Evolutionary conservation across 1,140 invertebrate species (phyloP), one percentile per base, ranked within the genome.

Genomic region (Oryctes rhinoceros): DNA sequence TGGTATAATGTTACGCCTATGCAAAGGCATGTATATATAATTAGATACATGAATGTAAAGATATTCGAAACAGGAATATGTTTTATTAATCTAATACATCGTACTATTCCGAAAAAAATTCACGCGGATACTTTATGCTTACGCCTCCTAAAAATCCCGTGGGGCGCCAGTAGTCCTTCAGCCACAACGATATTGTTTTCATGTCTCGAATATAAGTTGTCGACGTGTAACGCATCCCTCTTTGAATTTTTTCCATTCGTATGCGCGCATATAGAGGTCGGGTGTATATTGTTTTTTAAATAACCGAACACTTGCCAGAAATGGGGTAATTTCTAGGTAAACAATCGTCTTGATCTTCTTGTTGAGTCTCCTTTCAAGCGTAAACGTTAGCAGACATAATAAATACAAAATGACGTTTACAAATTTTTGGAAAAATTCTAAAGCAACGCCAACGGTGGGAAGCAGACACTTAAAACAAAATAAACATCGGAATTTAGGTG

Each of bases 221-320:
- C 65, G 65, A 71, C 65, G 65, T 35, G 65, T 24, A 71, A 71
- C 24, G 20, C 65, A 71, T 71, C 35, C 35, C 35, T 44, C 13
- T 24, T 71, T 24, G 65, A 30, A 71, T 71, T 35, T 71, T 71
- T 37, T 44, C 6, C 20, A 18, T 18, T 71, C 11, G 18, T 71
- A 71, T 71, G 15, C 65, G 13, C 13, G 65, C 20, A 71, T 71
- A 35, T 35, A 5, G 18, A 15, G 24, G 24, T 30, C 3, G 9
- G 18, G 65, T 71, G 65, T 71, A 71, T 71, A 71, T 71, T 71
- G 65, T 71, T 37, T 71, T 71, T 71, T 35, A 37, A 71, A 35
- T 35, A 35, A 10, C 65, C 65, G 9, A 71, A 30, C 65, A 71
- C 65, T 24, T 71, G 65, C 13, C 24, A 9, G 65, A 71, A 71